Evolutionary conservation across 2,113 vertebrate genomes (phyloP), one percentile per base, ranked within the genome.

Genomic region (Petromus typicus): DNA sequence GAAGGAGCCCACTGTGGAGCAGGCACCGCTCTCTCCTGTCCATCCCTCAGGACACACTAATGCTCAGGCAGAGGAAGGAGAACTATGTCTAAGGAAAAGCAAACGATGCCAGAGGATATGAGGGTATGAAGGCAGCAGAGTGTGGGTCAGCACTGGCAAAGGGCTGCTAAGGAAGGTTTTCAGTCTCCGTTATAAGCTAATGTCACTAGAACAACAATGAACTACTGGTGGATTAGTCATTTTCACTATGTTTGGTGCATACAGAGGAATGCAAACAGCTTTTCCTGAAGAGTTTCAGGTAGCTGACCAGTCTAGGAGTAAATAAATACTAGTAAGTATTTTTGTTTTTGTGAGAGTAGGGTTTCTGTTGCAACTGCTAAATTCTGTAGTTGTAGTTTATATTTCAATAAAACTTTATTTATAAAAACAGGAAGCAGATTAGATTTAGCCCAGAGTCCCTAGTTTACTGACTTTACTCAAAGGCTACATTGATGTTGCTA

Each of bases 351-450:
- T 93, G 54, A 34, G 43, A 27, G 30, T 27, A 69, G 1, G n/a
- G 30, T 95, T n/a, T 86, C n/a, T 86, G 22, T 61, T 48, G 43
- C 23, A 78, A 91, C 45, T 57, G 82, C 25, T 95, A 16, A 64
- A 27, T 9, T 91, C 13, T 75, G 30, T 67, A 85, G n/a, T 48
- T 57, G 14, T 64, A n/a, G n/a, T 85, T n/a, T 84, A 14, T 96
- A 66, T 90, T 64, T 81, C 80, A 83, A 80, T 86, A 92, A 95
- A 86, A 63, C 25, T 95, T 97, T 63, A 92, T n/a, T 59, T 86
- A 93, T 80, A 95, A 92, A 96, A 91, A 75, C 37, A 79, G 63
- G n/a, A n/a, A 88, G 76, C 63, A 32, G 37, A 78, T 37, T 93
- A 7, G 23, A 78, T 80, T 81, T 89, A 67, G 54, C 32, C 20